phyloP scores from a whole-genome alignment of 1,140 invertebrate genomes.

The Hormaphis cornu region DNA sequence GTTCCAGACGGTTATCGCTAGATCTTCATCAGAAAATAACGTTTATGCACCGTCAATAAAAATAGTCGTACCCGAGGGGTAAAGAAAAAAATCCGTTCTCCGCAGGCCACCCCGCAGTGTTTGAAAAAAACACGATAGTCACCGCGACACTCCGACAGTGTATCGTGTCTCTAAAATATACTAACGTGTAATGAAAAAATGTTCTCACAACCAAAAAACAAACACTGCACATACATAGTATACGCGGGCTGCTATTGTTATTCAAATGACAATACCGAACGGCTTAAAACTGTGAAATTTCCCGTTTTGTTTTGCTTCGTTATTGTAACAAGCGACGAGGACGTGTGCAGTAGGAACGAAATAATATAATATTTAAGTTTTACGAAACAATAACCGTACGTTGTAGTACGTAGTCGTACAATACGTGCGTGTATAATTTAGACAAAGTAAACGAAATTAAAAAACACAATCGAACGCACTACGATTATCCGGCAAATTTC shows the following conservation, averaged over 20 bases:
- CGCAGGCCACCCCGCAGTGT: slow-evolving; percentile 8
- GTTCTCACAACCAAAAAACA: neutral
- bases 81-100: neutral
- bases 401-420: no score
- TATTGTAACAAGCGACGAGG: no score
- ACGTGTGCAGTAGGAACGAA: no score
- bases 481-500: no score
- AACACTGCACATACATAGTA: neutral
- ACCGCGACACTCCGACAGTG: no score
- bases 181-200: neutral
- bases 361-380: no score
- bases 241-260: neutral
- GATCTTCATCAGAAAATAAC: neutral
- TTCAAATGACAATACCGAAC: neutral
- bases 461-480: no score
- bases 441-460: no score
- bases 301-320: no score
- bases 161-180: neutral
- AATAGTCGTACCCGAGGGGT: neutral
- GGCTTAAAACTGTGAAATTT: neutral
- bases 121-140: slow-evolving; percentile 10
- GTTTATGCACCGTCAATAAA: neutral
- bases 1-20: neutral
- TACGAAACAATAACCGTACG: no score
- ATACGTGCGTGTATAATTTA: no score